These are phyloP conservation scores for Scleropages formosus DNA, from an alignment of 2,797 vertebrate species.

Conservation along the genomic window DNA sequence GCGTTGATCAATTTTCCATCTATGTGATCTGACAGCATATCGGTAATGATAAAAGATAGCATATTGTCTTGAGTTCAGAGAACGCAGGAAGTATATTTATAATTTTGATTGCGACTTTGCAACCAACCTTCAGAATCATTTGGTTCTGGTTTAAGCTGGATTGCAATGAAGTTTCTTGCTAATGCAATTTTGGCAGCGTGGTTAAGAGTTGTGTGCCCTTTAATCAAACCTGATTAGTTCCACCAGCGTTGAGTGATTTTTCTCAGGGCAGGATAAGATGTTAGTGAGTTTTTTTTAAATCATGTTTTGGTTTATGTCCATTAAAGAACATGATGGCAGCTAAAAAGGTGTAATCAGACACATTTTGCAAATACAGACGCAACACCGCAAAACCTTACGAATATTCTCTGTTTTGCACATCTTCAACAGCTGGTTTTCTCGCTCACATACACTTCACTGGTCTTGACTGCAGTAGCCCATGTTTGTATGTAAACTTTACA, in stretches of 20 bases:
- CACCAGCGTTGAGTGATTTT: slow-evolving; percentile 6
- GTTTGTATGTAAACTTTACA: neutral
- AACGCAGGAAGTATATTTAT: neutral
- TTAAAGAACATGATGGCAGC: slow-evolving; percentile 14
- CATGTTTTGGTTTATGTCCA: neutral
- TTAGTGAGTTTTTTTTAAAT: slow-evolving; percentile 15
- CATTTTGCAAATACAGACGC: neutral
- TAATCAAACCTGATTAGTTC: slow-evolving; percentile 23
- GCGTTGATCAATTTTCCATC: neutral
- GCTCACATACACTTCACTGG: neutral
- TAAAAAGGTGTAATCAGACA: neutral
- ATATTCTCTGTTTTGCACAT: neutral
- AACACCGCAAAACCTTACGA: neutral
- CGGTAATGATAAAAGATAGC: neutral
- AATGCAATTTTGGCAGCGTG: neutral
- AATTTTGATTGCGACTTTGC: neutral
- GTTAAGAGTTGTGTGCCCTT: slow-evolving; percentile 3
- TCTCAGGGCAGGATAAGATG: slow-evolving; percentile 14
- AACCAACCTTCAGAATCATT: neutral
- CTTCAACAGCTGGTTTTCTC: neutral
- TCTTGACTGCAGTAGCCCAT: too few relatives aligned
- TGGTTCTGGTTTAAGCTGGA: neutral
- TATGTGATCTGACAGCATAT: neutral
- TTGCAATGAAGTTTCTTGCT: neutral
- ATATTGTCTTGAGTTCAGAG: neutral